A percentile compares a stretch with the other conserved stretches of the same genome.
These are phyloP conservation scores for Eudemis profundana DNA, from an alignment of 2,888 invertebrate genomes.

Conservation along the genomic window DNA sequence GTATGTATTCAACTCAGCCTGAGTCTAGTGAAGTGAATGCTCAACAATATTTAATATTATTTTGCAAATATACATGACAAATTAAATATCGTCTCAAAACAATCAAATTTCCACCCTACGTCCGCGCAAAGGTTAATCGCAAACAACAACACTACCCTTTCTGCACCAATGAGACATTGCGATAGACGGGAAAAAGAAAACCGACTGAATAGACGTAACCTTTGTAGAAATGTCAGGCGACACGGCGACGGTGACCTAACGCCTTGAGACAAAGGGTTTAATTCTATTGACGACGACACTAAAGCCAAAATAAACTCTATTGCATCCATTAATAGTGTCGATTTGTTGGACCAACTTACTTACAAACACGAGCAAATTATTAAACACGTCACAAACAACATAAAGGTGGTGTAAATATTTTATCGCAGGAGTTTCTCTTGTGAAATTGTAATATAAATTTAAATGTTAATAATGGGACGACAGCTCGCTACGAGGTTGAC, in stretches of 20 bases:
- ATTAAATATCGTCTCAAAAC: conserved; percentile 1
- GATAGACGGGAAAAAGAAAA: conserved; percentile 79
- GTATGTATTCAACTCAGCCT: background rate
- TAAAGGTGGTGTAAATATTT: conserved; percentile 66
- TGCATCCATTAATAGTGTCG: conserved; percentile 55
- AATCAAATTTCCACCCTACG: conserved; percentile 51
- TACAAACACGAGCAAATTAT: conserved; percentile 50
- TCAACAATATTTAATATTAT: background rate
- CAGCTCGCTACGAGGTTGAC: conserved; percentile 65
- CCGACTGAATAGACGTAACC: conserved; percentile 76
- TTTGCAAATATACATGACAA: background rate
- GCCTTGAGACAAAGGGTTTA: conserved; percentile 83
- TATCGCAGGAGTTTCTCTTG: conserved; percentile 70
- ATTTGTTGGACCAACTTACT: background rate
- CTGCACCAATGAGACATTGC: conserved; percentile 70
- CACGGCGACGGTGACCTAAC: conserved; percentile 70
- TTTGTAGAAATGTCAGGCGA: conserved; percentile 82
- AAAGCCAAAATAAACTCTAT: conserved; percentile 66
- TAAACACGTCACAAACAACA: conserved; percentile 65
- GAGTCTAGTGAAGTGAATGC: background rate
- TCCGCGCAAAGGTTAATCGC: conserved; percentile 71
- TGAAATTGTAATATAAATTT: conserved; percentile 71
- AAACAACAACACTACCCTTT: conserved; percentile 77
- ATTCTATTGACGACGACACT: conserved; percentile 64
- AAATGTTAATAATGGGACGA: conserved; percentile 76